Evolutionary conservation across 2,113 vertebrate species (phyloP).

Genomic region (Toxotes chatareus): DNA sequence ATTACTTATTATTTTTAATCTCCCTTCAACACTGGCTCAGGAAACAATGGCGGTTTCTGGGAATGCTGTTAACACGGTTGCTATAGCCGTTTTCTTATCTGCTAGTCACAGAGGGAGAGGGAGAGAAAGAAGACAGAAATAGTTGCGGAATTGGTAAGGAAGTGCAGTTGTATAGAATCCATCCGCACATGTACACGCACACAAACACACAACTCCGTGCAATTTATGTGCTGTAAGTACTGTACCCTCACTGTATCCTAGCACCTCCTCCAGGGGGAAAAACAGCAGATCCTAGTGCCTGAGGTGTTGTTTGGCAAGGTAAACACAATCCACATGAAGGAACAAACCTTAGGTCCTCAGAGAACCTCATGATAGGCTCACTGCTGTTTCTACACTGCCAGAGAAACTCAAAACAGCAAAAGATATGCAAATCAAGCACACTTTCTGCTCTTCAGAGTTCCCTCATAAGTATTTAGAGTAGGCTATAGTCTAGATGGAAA

Average conservation of each 20-base stretch:
- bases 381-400: constrained; percentile 35
- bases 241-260: constrained; percentile 41
- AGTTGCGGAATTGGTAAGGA: constrained; percentile 56
- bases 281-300: constrained; percentile 46
- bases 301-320: constrained; percentile 57
- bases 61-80: constrained; percentile 50
- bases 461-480: constrained; percentile 24
- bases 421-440: constrained; percentile 55
- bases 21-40: constrained; percentile 55
- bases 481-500: constrained; percentile 10
- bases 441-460: background rate
- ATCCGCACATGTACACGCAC: constrained; percentile 14
- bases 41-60: constrained; percentile 69
- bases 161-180: constrained; percentile 28
- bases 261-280: constrained; percentile 23
- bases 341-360: constrained; percentile 46
- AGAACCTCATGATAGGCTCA: constrained; percentile 33
- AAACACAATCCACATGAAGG: constrained; percentile 60
- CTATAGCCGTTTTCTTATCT: constrained; percentile 76
- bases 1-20: constrained; percentile 78
- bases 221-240: constrained; percentile 17
- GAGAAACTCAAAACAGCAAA: constrained; percentile 31
- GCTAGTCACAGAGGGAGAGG: constrained; percentile 57
- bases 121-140: constrained; percentile 37
- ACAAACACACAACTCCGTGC: constrained; percentile 16